Conservation (phyloP, 2,797 vertebrate species). For the Halcyon chelicuti region DNA sequence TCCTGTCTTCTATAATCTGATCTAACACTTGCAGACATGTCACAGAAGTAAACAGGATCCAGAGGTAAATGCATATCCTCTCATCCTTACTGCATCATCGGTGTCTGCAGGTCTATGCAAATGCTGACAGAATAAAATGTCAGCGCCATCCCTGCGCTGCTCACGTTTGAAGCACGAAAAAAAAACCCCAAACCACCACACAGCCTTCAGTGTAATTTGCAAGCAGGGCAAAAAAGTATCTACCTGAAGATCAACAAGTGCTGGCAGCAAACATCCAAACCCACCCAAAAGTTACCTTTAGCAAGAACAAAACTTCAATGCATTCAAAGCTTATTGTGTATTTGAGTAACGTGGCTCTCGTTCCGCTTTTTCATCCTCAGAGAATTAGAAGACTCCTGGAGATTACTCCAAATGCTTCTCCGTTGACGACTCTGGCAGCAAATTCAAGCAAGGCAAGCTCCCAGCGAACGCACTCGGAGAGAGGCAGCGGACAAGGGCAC, state of each 20-base stretch:
- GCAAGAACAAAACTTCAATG: background rate
- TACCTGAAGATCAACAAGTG: background rate
- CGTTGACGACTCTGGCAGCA: background rate
- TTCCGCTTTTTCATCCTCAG: background rate
- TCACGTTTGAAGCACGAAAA: background rate
- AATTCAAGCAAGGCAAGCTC: background rate
- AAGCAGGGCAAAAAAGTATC: background rate
- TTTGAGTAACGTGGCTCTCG: background rate
- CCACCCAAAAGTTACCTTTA: background rate
- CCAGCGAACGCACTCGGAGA: background rate
- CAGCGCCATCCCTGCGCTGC: background rate
- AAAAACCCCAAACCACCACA: background rate
- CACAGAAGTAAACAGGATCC: conserved; percentile 42
- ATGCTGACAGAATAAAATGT: background rate
- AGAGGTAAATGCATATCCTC: background rate
- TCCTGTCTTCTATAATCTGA: conserved; percentile 71
- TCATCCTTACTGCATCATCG: background rate
- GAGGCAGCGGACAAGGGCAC: background rate
- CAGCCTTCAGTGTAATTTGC: background rate
- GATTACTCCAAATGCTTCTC: background rate
- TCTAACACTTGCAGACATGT: conserved; percentile 32
- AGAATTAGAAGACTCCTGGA: background rate
- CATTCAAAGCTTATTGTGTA: background rate
- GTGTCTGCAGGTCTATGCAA: background rate
- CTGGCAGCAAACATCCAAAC: background rate